Conservation (phyloP, 53 echinoderm and acorn worm genomes). For the Apostichopus leukothele region DNA sequence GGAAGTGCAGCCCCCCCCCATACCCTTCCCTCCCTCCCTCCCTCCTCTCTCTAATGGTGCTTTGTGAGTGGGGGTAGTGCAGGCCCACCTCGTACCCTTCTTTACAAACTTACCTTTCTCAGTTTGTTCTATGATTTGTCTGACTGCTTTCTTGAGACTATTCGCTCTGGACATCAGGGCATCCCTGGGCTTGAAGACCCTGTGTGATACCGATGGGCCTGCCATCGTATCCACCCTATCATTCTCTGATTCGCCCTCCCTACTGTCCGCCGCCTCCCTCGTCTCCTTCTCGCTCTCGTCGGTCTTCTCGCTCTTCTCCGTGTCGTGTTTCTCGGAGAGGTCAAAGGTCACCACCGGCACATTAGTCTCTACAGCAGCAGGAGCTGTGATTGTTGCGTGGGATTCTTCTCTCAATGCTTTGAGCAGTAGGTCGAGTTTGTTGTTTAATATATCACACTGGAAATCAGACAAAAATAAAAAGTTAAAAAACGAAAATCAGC, state of each 20-base stretch:
- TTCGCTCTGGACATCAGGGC: constrained; percentile 95
- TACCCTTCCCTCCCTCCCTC: not conserved
- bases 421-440: constrained; percentile 87
- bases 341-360: constrained; percentile 59
- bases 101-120: constrained; percentile 72
- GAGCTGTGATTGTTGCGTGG: constrained; percentile 72
- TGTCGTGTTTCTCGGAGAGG: constrained; percentile 66
- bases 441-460: constrained; percentile 80
- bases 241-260: constrained; percentile 58
- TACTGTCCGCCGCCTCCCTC: constrained; percentile 33
- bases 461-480: not conserved
- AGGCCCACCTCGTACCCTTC: not conserved
- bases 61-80: no score
- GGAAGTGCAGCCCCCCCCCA: not conserved
- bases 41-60: not conserved
- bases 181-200: constrained; percentile 91
- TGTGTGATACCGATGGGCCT: constrained; percentile 78
- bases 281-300: constrained; percentile 51
- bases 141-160: constrained; percentile 92
- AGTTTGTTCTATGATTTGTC: constrained; percentile 96
- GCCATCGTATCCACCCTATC: constrained; percentile 80
- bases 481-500: no score
- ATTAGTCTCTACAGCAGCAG: constrained; percentile 45
- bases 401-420: constrained; percentile 86
- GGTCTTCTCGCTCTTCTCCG: constrained; percentile 59